These are phyloP conservation scores for Cavia porcellus DNA, from an alignment of 2,113 vertebrate species.

Conservation along the genomic window DNA sequence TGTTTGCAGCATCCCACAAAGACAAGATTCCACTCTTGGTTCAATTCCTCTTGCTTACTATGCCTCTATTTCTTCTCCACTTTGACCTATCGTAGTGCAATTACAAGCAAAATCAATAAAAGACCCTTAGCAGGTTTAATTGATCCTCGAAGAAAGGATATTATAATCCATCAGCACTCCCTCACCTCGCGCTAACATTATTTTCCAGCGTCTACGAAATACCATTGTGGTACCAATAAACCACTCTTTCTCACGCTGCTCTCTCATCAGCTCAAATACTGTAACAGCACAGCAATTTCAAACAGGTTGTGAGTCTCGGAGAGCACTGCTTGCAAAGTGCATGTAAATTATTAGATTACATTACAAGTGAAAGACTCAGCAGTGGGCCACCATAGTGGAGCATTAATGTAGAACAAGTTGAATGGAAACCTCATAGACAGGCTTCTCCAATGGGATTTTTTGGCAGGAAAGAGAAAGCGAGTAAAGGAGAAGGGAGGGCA, in stretches of 20 bases:
- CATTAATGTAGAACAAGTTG: conserved; percentile 72
- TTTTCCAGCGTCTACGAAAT: conserved; percentile 68
- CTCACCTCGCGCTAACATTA: conserved; percentile 73
- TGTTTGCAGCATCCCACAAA: conserved; percentile 74
- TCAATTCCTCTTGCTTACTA: conserved; percentile 74
- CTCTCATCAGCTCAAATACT: conserved; percentile 86
- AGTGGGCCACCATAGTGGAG: conserved; percentile 79
- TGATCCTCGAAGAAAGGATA: conserved; percentile 82
- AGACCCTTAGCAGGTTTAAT: conserved; percentile 78
- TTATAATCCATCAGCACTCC: conserved; percentile 77
- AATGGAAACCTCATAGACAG: conserved; percentile 72
- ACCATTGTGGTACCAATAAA: conserved; percentile 67
- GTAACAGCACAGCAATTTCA: conserved; percentile 83
- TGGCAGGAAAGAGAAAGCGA: conserved; percentile 39
- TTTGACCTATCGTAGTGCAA: conserved; percentile 80
- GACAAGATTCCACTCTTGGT: conserved; percentile 64
- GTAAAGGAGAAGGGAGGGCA: conserved; percentile 32
- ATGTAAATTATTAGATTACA: conserved; percentile 89
- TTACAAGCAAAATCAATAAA: conserved; percentile 80
- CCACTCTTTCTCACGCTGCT: conserved; percentile 79
- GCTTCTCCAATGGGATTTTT: conserved; percentile 56
- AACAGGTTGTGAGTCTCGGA: conserved; percentile 82
- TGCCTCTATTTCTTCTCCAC: conserved; percentile 63
- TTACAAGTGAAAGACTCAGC: conserved; percentile 86
- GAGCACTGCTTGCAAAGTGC: conserved; percentile 82